These are phyloP conservation scores for Dolichomitus sp. DNA, from an alignment of 2,888 invertebrate species.

Conservation along the genomic window DNA sequence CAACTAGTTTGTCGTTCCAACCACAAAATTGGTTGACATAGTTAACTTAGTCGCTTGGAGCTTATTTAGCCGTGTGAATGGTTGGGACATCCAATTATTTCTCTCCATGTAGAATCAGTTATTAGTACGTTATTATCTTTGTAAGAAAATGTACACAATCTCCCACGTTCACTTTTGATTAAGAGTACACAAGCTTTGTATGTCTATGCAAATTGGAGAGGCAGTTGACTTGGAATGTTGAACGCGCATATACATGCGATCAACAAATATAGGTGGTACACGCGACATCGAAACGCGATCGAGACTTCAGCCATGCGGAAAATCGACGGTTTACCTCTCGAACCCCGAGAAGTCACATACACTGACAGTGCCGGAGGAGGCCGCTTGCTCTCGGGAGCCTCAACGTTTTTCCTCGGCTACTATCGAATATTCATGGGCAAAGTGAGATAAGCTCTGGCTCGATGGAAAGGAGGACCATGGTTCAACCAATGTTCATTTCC, in stretches of 20 bases:
- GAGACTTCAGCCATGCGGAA: constrained; percentile 50
- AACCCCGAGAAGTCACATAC: constrained; percentile 14
- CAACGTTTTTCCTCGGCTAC: constrained; percentile 55
- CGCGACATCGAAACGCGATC: constrained; percentile 42
- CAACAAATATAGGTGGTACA: constrained; percentile 13
- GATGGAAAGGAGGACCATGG: constrained; percentile 35
- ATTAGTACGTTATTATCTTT: neutral
- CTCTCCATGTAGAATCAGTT: neutral
- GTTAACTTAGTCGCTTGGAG: too few species aligned
- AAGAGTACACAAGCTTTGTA: neutral
- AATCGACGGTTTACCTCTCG: constrained; percentile 55
- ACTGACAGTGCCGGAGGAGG: neutral
- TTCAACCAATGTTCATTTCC: constrained; percentile 27
- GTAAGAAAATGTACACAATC: constrained; percentile 10
- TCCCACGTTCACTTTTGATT: neutral
- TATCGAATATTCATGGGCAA: constrained; percentile 66
- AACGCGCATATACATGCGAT: constrained; percentile 21
- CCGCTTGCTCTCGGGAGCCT: constrained; percentile 10
- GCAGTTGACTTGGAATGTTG: constrained; percentile 13
- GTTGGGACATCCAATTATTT: too few species aligned
- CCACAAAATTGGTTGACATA: too few species aligned
- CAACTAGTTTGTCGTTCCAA: too few species aligned
- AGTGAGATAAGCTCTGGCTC: constrained; percentile 45
- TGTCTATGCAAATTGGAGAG: constrained; percentile 23
- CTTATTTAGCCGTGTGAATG: too few species aligned